Evolutionary conservation across 2,113 vertebrate species (phyloP).

Genomic region (Pogona vitticeps): DNA sequence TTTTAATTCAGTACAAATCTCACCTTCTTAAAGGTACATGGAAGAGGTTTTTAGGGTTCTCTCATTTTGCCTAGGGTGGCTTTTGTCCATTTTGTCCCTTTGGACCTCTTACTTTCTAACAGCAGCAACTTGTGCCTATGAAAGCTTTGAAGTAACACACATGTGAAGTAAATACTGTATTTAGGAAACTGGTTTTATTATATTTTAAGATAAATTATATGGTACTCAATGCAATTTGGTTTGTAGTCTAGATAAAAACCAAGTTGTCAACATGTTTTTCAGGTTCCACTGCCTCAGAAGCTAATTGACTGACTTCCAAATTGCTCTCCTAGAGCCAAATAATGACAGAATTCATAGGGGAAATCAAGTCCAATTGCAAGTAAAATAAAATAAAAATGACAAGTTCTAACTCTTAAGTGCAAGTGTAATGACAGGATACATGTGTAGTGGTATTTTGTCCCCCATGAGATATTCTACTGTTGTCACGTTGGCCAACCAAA

Average conservation of each 20-base stretch:
- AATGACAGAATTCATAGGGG: slow-evolving; percentile 1
- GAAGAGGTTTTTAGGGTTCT: neutral
- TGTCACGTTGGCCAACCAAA: neutral
- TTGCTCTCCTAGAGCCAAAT: neutral
- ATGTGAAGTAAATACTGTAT: neutral
- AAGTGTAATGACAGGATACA: neutral
- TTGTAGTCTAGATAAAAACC: neutral
- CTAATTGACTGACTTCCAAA: slow-evolving; percentile 18
- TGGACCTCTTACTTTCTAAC: neutral
- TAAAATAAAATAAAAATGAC: slow-evolving; percentile 10
- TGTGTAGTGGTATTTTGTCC: neutral
- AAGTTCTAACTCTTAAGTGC: slow-evolving; percentile 4
- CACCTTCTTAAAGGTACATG: neutral
- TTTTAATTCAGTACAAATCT: neutral
- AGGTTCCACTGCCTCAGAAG: slow-evolving; percentile 4
- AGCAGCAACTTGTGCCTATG: neutral
- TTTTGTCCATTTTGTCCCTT: neutral
- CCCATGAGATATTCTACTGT: neutral
- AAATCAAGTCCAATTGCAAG: neutral
- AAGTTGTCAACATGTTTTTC: slow-evolving; percentile 32
- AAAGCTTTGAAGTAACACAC: neutral
- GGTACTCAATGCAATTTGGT: neutral
- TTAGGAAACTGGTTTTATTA: neutral
- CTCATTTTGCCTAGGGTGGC: neutral
- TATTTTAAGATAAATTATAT: neutral